Conservation (phyloP, 2,888 invertebrate genomes). For the Mimachlamys varia region DNA sequence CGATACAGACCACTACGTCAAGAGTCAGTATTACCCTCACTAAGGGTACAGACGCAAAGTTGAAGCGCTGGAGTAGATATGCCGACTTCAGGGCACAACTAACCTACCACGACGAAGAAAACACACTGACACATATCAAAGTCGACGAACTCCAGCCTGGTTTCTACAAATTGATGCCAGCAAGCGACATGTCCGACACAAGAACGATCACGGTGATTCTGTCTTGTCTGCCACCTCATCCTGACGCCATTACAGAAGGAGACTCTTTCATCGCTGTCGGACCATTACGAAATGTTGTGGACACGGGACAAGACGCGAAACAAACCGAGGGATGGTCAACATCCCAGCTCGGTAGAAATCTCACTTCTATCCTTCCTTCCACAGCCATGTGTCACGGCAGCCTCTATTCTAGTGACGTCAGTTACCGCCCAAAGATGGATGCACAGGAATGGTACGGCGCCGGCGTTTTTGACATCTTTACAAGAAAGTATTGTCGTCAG, state of each 20-base stretch:
- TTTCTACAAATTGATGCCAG: constrained; percentile 8
- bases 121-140: background rate
- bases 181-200: background rate
- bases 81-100: constrained; percentile 7
- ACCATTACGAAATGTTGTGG: background rate
- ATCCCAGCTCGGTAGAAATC: background rate
- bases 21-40: background rate
- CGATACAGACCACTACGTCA: background rate
- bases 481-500: constrained; percentile 18
- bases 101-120: background rate
- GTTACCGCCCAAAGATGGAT: background rate
- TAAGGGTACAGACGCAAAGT: background rate
- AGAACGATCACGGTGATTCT: background rate
- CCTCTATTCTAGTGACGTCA: background rate
- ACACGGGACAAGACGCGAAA: background rate
- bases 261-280: background rate
- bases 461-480: background rate
- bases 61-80: constrained; percentile 3
- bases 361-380: background rate
- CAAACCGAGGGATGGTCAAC: background rate
- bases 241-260: background rate
- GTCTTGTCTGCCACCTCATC: background rate
- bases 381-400: background rate
- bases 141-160: constrained; percentile 17
- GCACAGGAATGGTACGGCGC: background rate